Conservation (phyloP, 2,113 vertebrate genomes). For the Periophthalmus modestus region DNA sequence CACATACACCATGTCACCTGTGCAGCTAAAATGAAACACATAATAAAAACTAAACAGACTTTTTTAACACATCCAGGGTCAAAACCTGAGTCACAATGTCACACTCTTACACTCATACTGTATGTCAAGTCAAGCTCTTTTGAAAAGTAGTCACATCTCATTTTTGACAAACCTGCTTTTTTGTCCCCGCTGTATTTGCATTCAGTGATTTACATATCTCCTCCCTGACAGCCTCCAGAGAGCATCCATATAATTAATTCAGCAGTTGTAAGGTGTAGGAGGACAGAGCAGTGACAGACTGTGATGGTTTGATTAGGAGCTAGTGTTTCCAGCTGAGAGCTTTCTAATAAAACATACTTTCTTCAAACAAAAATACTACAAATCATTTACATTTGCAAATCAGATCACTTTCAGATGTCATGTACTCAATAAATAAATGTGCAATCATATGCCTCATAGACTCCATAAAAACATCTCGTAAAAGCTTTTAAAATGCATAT, state of each 20-base stretch:
- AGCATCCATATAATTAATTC: constrained; percentile 63
- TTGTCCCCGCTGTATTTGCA: constrained; percentile 37
- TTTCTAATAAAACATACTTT: constrained; percentile 4
- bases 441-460: neutral
- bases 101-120: constrained; percentile 2
- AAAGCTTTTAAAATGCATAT: constrained; percentile 17
- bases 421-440: neutral
- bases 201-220: constrained; percentile 63
- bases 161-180: constrained; percentile 11
- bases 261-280: constrained; percentile 61
- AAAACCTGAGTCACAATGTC: constrained; percentile 17
- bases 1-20: constrained; percentile 47
- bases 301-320: constrained; percentile 49
- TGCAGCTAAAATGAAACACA: constrained; percentile 67
- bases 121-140: neutral
- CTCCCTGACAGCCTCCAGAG: constrained; percentile 46
- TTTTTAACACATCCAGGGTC: constrained; percentile 29
- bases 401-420: neutral
- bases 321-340: constrained; percentile 18
- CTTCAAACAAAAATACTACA: neutral
- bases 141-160: constrained; percentile 3
- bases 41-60: constrained; percentile 53
- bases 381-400: constrained; percentile 7
- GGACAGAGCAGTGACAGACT: constrained; percentile 65
- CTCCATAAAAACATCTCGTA: neutral